phyloP scores from a whole-genome alignment of 2,888 invertebrate species.

The Parnassius mnemosyne region DNA sequence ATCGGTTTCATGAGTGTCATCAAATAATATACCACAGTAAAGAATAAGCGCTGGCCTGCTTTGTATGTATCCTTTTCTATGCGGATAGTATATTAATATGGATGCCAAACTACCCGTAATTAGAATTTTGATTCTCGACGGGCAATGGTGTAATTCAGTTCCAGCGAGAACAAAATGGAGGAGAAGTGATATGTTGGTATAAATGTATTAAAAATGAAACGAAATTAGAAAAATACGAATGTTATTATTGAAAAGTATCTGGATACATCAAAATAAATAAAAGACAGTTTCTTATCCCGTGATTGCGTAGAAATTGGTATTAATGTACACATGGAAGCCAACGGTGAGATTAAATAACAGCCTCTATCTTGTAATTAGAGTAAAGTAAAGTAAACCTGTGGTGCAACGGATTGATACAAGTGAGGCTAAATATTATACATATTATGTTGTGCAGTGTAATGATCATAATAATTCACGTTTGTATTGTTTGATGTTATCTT shows the following conservation, averaged over 20 bases:
- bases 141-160: constrained; percentile 12
- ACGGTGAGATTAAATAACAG: constrained; percentile 1
- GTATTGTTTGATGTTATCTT: no score
- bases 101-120: constrained; percentile 34
- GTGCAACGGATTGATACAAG: no score
- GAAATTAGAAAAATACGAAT: constrained; percentile 56
- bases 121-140: constrained; percentile 3
- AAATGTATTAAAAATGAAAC: constrained; percentile 48
- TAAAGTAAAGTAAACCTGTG: no score
- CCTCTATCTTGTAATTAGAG: no score
- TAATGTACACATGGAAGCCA: constrained; percentile 16
- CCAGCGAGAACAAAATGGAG: constrained; percentile 35
- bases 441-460: no score
- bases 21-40: constrained; percentile 17
- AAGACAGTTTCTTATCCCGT: constrained; percentile 59
- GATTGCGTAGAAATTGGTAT: constrained; percentile 40
- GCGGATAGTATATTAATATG: constrained; percentile 1
- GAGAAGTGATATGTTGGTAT: constrained; percentile 66
- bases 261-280: constrained; percentile 46
- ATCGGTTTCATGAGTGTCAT: constrained; percentile 39
- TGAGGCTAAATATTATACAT: no score
- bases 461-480: no score
- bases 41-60: constrained; percentile 3
- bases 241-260: constrained; percentile 70
- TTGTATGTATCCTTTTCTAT: constrained; percentile 1